These are phyloP conservation scores for Amiota minor DNA, from an alignment of 2,888 invertebrate genomes.

Conservation along the genomic window DNA sequence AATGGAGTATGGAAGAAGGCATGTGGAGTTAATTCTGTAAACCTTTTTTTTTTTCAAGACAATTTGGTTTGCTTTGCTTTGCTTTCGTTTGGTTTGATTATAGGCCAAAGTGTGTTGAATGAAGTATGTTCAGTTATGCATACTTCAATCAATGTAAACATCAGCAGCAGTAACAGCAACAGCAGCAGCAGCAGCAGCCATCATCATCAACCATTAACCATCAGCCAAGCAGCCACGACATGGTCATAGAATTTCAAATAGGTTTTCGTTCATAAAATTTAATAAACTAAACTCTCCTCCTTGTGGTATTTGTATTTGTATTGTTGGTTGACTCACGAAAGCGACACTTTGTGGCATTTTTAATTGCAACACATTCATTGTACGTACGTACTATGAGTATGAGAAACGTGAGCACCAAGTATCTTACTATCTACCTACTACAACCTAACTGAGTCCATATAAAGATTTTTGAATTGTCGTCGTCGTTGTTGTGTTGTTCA, in stretches of 20 bases:
- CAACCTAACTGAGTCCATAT: background rate
- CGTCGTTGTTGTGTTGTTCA: background rate
- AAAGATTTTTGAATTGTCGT: background rate
- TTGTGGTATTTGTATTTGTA: too few species aligned
- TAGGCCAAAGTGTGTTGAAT: too few species aligned
- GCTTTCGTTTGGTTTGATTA: too few species aligned
- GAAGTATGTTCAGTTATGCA: too few species aligned
- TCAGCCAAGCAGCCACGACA: constrained; percentile 33
- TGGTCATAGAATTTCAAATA: constrained; percentile 56
- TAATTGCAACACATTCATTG: constrained; percentile 24
- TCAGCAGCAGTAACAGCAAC: background rate
- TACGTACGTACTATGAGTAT: background rate
- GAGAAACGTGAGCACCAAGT: background rate
- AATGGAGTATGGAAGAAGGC: too few species aligned
- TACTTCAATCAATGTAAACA: too few species aligned
- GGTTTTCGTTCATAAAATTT: constrained; percentile 27
- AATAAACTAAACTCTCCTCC: constrained; percentile 18
- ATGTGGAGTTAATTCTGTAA: too few species aligned
- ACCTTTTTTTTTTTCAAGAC: too few species aligned
- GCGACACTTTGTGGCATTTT: constrained; percentile 17
- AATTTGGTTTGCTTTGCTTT: too few species aligned
- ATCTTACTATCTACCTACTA: background rate
- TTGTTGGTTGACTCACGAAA: too few species aligned
- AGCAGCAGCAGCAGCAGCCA: background rate
- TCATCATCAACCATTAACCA: background rate